Evolutionary conservation across 2,797 vertebrate genomes (phyloP), one percentile per base, ranked within the genome.

Genomic region (Cossypha caffra): DNA sequence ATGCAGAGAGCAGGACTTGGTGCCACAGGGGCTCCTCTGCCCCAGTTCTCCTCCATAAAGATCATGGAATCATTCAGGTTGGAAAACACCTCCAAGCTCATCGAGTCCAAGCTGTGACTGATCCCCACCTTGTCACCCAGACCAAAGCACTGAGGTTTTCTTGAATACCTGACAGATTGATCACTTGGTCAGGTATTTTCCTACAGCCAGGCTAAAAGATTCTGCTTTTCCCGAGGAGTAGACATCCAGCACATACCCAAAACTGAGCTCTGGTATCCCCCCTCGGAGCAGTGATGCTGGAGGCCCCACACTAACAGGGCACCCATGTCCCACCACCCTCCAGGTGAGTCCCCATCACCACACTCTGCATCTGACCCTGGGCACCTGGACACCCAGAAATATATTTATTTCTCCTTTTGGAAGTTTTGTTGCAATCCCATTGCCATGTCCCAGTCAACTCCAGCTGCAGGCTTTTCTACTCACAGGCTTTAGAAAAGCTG

Each of bases 281-380:
- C 57, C 50, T 16, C 13, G 14, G 43, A 59, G 51, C 54, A 43
- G 13, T 4, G 31, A 3, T 40, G 26, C 45, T 64, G 47, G 25
- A 90, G 62, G 10, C 29, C 20, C 54, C 64, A 25, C 2, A 1
- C 11, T 13, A 25, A 28, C 0, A 0, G 4, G 17, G 17, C 24
- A 58, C 4, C 62, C 1, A 0, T 9, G 4, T 61, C 61, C 51
- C 62, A 52, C 29, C 2, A 3, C 13, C 23, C 42, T 61, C 31
- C 24, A 23, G 33, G 10, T n/a, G 23, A 86, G 40, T 35, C 19
- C 61, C 37, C 55, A 24, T 6, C 68, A 8, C 33, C 66, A 6
- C 5, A 4, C n/a, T 28, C 73, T 61, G 51, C 8, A 9, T 5
- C 54, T 16, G 15, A 10, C 84, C 52, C 54, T 54, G 18, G 72